phyloP scores from a whole-genome alignment of 2,113 vertebrate species.

The Nothobranchius furzeri region DNA sequence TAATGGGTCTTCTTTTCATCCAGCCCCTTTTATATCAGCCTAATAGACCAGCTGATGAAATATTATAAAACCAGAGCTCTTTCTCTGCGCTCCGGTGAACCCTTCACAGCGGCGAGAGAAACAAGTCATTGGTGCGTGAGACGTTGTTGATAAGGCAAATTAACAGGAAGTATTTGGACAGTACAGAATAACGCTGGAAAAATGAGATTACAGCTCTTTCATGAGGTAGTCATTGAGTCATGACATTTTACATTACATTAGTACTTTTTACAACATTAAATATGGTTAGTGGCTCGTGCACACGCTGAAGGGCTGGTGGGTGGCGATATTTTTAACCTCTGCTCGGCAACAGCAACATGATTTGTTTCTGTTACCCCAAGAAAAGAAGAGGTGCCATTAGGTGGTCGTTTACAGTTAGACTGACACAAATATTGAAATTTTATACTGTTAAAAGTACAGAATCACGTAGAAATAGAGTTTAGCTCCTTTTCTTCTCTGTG shows the following conservation, averaged over 20 bases:
- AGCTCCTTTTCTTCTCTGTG: slow-evolving; percentile 47
- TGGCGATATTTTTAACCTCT: slow-evolving; percentile 48
- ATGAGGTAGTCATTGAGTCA: slow-evolving; percentile 28
- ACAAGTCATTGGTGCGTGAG: slow-evolving; percentile 35
- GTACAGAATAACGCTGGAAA: slow-evolving; percentile 35
- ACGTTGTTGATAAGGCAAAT: slow-evolving; percentile 43
- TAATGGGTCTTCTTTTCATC: slow-evolving; percentile 55
- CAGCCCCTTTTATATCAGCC: slow-evolving; percentile 49
- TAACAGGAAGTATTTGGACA: slow-evolving; percentile 49
- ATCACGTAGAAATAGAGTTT: slow-evolving; percentile 70
- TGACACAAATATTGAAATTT: slow-evolving; percentile 68
- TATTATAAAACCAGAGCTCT: slow-evolving; percentile 38
- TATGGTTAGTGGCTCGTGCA: slow-evolving; percentile 33
- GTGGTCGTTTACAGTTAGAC: slow-evolving; percentile 48
- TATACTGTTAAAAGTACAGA: slow-evolving; percentile 74
- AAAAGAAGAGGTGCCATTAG: slow-evolving; percentile 28
- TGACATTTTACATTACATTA: slow-evolving; percentile 37
- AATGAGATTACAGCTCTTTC: slow-evolving; percentile 9
- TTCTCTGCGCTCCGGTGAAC: slow-evolving; percentile 34
- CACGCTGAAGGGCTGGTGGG: slow-evolving; percentile 14
- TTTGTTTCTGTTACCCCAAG: slow-evolving; percentile 36
- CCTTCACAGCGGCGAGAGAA: slow-evolving; percentile 17
- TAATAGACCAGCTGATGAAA: slow-evolving; percentile 62
- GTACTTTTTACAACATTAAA: slow-evolving; percentile 26
- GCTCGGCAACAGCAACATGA: slow-evolving; percentile 11